Evolutionary conservation across 1,140 invertebrate species (phyloP), one percentile per base, ranked within the genome.

Genomic region (Venturia canescens): DNA sequence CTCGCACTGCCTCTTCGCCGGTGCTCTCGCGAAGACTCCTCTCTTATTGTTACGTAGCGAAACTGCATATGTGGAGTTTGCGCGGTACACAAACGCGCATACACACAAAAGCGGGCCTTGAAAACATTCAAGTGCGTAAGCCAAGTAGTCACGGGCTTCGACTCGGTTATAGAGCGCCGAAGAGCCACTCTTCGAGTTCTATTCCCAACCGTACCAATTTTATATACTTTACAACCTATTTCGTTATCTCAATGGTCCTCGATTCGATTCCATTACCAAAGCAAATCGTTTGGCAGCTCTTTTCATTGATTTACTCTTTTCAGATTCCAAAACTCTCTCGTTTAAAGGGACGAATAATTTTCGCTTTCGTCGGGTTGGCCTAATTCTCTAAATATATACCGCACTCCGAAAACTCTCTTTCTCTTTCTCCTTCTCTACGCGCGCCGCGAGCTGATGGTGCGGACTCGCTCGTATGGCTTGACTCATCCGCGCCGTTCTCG

Each of bases 361-460:
- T n/a, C 26, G 70, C 75, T 74, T 81, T 60, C 63, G 44, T 44
- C 50, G 31, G 84, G 84, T 83, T 89, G 90, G 79, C 87, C 90
- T 83, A 91, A 89, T 91, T 91, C 86, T 89, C 90, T 91, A 91
- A 87, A 90, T 88, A 88, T 90, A 90, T 63, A 72, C 79, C 80
- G n/a, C n/a, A 50, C 75, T 76, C 67, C 38, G 34, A 72, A 71
- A 76, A 79, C 67, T 50, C 72, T 63, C 75, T 38, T 29, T 83
- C 83, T 76, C 80, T 81, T 83, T 86, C 85, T 83, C 82, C 84
- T 81, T 21, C 78, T 21, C 78, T 69, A 6, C 15, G 31, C 76
- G 76, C 80, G n/a, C n/a, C n/a, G n/a, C 83, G 84, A 85, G 86
- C 84, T 85, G 84, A 80, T 80, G 77, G 50, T 23, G 50, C 85